These are phyloP conservation scores for Hylia prasina DNA, from an alignment of 2,113 vertebrate species.

Conservation along the genomic window DNA sequence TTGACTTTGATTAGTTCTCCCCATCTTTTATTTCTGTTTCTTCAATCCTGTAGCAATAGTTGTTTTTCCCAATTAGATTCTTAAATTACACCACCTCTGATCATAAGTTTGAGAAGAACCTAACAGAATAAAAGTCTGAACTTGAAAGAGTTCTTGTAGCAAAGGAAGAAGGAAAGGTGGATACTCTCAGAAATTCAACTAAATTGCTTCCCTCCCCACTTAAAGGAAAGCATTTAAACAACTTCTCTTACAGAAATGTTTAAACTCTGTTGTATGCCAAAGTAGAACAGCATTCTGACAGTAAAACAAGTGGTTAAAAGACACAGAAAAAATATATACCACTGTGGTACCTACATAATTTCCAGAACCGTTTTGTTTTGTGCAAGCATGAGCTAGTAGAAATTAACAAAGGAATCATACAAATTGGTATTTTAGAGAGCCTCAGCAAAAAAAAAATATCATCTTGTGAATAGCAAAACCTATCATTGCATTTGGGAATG, in stretches of 20 bases:
- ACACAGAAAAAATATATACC: neutral
- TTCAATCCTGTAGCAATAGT: neutral
- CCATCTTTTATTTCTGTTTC: neutral
- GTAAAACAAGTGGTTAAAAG: neutral
- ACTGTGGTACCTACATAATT: neutral
- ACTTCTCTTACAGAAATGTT: neutral
- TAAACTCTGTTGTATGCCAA: neutral
- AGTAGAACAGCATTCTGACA: neutral
- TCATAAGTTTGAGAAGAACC: neutral
- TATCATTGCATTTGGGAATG: neutral
- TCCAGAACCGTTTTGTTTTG: neutral
- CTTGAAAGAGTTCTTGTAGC: neutral
- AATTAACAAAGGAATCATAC: neutral
- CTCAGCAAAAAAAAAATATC: neutral
- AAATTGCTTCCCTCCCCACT: neutral
- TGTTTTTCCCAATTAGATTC: neutral
- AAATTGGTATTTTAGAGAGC: neutral
- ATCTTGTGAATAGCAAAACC: neutral
- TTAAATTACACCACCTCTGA: neutral
- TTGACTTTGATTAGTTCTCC: neutral
- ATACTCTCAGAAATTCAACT: neutral
- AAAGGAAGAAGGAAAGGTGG: neutral
- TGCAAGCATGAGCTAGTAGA: neutral
- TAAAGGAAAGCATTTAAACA: neutral
- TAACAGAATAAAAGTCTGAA: neutral